Evolutionary conservation across 2,113 vertebrate species (phyloP).

Genomic region (Leucosticte australis): DNA sequence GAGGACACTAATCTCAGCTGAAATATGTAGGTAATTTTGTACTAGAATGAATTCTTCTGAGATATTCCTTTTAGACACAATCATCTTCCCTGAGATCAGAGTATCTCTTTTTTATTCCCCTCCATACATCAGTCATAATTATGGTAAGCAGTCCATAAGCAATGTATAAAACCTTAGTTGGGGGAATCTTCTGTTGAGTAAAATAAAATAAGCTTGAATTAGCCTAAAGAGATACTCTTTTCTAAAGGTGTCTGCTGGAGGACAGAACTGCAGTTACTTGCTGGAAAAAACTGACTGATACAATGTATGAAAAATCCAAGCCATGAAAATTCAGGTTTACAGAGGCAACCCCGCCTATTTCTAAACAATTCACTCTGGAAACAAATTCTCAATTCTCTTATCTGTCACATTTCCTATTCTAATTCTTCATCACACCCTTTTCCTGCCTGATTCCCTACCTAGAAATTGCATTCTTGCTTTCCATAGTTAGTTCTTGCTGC

Average conservation of each 20-base stretch:
- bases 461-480: not conserved
- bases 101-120: not conserved
- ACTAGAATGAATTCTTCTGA: not conserved
- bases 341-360: not conserved
- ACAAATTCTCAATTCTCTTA: not conserved
- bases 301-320: not conserved
- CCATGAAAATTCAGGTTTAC: not conserved
- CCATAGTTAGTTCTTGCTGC: not conserved
- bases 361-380: not conserved
- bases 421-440: not conserved
- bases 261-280: not conserved
- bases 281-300: not conserved
- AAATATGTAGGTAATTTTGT: not conserved
- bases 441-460: not conserved
- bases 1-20: not conserved
- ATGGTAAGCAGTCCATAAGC: not conserved
- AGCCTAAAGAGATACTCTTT: not conserved
- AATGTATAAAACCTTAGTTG: not conserved
- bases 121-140: not conserved
- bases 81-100: not conserved
- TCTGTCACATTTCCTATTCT: not conserved
- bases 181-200: not conserved
- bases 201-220: not conserved
- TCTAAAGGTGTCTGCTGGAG: not conserved
- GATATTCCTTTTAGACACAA: not conserved